Base-by-base conservation (phyloP, 2,888 invertebrate species). In the Ophonus ardosiacus region DNA sequence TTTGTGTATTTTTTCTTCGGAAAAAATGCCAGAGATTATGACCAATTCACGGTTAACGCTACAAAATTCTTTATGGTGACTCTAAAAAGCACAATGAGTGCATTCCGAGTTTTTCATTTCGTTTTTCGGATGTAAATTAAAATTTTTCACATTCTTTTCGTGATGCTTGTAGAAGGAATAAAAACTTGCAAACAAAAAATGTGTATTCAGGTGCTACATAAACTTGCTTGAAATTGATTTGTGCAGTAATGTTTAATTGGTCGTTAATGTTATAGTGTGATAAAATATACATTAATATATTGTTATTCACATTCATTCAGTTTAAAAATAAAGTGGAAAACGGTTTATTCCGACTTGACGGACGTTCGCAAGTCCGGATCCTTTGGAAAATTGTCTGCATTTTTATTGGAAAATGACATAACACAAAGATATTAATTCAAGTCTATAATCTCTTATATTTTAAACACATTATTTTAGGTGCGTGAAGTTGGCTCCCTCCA, bases 51-150 rank as follows among this genome's bases (percentile, higher is more conserved):
- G 71, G 71, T 74, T 43, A 43, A 51, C 71, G 71, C 18, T 18
- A 40, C 71, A 18, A 74, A 74, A 74, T 43, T 74, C 71, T 74
- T 74, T 74, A 74, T 43, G 18, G 43, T 15, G 68, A 5, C 10
- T 6, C 21, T 74, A 74, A 74, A 74, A 74, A 74, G 17, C 40
- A 74, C 71, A 74, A 74, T 74, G 18, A 43, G 15, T 68, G 68
- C 68, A 68, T 68, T 68, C 68, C 68, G 5, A 38, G 15, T 38
- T 43, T 68, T 74, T 74, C 17, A 8, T 68, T 40, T 43, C 13
- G 15, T 74, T 74, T 74, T 74, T 43, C 13, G 38, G 71, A 43
- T 43, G 7, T 74, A 43, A 43, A 74, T 43, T 40, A 43, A 74
- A 17, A 68, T 68, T 68, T 40, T 74, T 74, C n/a, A 43, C 5